Base-by-base conservation (phyloP, 2,113 vertebrate genomes). In the Oncorhynchus mykiss region DNA sequence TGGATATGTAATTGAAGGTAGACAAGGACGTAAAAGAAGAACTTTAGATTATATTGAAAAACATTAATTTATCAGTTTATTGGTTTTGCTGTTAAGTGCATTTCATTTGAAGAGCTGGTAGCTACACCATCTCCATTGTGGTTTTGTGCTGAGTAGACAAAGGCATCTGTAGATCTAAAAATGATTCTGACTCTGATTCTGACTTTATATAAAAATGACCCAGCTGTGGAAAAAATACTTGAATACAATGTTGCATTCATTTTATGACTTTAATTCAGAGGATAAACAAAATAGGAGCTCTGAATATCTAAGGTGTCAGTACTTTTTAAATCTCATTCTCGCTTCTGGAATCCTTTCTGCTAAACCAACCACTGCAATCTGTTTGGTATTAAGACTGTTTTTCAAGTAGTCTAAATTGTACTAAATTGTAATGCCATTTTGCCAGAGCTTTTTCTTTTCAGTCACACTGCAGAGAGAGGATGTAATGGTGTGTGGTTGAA, bases 91-190 rank as follows among this genome's bases (percentile, higher is more conserved):
- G 72, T 87, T 86, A 80, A 85, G 69, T 80, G 69, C 72, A 81
- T 92, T 93, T 93, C 84, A 92, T 91, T 92, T 93, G 91, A 83
- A 76, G 77, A 88, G 78, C 83, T 83, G 82, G 83, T 73, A 86
- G 77, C 79, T 72, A 39, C 34, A 39, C 7, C 2, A 75, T 79
- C 82, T 74, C 71, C 24, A 29, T 79, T 89, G 83, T 87, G 86
- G 86, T 75, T 90, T 85, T 88, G 84, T 82, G 89, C 91, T 93
- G 87, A 93, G 94, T 94, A 94, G 87, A 93, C 88, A 84, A 93
- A 92, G 87, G 87, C 88, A 88, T 93, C 91, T 94, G 91, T 93
- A 90, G 91, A 93, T 93, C 93, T 94, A 94, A 93, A 91, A 91
- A 93, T 8, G 92, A 92, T 91, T 93, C 89, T 91, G 62, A 80